A percentile compares a stretch with the other conserved stretches of the same genome.
phyloP scores from a whole-genome alignment of 2,113 vertebrate species.

The Petroica traversi region DNA sequence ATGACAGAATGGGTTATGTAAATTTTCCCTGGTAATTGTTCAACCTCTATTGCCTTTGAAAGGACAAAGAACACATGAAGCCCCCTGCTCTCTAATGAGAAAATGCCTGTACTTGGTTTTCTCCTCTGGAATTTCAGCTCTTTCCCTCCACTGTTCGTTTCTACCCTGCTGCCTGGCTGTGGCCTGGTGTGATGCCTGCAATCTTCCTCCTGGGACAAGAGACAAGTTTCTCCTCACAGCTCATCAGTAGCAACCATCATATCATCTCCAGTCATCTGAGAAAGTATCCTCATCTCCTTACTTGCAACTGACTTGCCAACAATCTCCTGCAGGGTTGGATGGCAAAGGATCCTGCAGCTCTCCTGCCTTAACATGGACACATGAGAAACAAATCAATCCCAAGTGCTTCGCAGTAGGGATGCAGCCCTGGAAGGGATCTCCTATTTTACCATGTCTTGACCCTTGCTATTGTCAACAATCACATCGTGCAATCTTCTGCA shows the following conservation, averaged over 20 bases:
- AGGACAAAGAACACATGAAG: slow-evolving; percentile 4
- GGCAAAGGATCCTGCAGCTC: not conserved
- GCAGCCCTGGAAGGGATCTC: slow-evolving; percentile 5
- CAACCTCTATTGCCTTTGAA: not conserved
- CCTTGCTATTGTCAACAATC: slow-evolving; percentile 44
- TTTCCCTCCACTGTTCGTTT: not conserved
- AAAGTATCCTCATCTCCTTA: not conserved
- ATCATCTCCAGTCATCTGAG: slow-evolving; percentile 37
- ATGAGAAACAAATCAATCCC: slow-evolving; percentile 31
- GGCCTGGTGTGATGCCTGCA: not conserved
- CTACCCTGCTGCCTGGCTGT: not conserved
- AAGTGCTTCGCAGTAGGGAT: not conserved
- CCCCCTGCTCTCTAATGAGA: not conserved
- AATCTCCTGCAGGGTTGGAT: not conserved
- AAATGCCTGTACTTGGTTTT: slow-evolving; percentile 18
- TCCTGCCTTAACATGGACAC: slow-evolving; percentile 1
- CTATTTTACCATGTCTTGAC: not conserved
- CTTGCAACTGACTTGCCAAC: not conserved
- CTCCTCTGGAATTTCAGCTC: not conserved
- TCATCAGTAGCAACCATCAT: not conserved
- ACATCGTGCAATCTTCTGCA: not conserved
- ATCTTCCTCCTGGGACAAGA: not conserved
- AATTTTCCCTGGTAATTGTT: not conserved
- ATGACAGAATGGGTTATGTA: not conserved
- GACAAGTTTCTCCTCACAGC: slow-evolving; percentile 8